Conservation (phyloP, 2,888 invertebrate genomes). For the Chirona hameri region DNA sequence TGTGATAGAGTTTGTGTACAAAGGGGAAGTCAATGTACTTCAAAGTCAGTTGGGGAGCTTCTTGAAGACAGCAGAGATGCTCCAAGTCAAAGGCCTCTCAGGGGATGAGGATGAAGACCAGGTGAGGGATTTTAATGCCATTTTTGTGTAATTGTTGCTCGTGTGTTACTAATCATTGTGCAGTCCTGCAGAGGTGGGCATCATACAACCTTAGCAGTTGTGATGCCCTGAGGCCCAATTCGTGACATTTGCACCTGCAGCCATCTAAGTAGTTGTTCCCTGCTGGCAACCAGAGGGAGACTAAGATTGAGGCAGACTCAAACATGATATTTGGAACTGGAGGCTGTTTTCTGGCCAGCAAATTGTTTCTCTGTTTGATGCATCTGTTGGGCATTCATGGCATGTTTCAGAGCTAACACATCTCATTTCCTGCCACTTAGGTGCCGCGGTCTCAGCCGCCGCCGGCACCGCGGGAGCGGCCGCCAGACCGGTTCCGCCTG, state of each 20-base stretch:
- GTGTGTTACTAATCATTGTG: background rate
- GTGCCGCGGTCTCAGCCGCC: background rate
- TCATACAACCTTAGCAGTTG: too few species aligned
- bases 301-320: background rate
- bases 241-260: background rate
- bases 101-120: background rate
- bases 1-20: conserved; percentile 22
- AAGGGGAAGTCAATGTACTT: background rate
- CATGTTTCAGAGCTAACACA: too few species aligned
- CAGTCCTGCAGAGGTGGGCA: too few species aligned
- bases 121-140: background rate
- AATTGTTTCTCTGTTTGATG: too few species aligned
- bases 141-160: background rate
- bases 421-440: background rate
- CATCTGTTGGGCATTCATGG: background rate
- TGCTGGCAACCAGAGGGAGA: background rate
- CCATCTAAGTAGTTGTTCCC: background rate
- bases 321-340: conserved; percentile 9
- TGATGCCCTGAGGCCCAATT: too few species aligned
- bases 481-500: background rate
- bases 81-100: conserved; percentile 12
- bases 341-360: background rate
- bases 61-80: conserved; percentile 22
- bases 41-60: background rate
- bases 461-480: background rate